These are phyloP conservation scores for Tipula confusa DNA, from an alignment of 2,888 invertebrate genomes.

Conservation along the genomic window DNA sequence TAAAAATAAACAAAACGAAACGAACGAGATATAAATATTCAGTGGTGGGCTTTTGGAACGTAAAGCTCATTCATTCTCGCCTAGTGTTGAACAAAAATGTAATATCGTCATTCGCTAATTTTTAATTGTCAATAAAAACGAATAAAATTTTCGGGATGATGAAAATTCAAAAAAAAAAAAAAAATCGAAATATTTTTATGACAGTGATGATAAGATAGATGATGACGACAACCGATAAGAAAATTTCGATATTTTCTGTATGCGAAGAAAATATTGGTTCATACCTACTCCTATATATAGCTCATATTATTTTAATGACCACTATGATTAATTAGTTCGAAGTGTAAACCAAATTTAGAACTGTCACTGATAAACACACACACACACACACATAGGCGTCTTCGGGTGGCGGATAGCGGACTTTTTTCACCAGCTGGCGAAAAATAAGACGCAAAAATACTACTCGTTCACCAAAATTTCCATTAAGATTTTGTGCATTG, in stretches of 20 bases:
- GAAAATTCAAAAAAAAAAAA: no score
- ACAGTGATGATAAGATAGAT: background rate
- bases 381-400: no score
- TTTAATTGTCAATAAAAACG: background rate
- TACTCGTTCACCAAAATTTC: no score
- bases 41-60: background rate
- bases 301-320: no score
- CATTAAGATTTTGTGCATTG: no score
- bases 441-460: no score
- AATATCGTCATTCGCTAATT: background rate
- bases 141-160: background rate
- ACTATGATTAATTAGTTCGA: no score
- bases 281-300: no score
- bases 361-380: no score
- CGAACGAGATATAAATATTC: background rate
- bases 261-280: background rate
- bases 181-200: background rate
- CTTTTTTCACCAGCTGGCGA: no score
- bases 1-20: background rate
- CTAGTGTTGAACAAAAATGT: background rate
- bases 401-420: no score
- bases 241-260: background rate
- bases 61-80: background rate
- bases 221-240: slow-evolving; percentile 4
- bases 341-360: no score